These are phyloP conservation scores for Rhinogobius similis DNA, from an alignment of 2,113 vertebrate species.

Conservation along the genomic window DNA sequence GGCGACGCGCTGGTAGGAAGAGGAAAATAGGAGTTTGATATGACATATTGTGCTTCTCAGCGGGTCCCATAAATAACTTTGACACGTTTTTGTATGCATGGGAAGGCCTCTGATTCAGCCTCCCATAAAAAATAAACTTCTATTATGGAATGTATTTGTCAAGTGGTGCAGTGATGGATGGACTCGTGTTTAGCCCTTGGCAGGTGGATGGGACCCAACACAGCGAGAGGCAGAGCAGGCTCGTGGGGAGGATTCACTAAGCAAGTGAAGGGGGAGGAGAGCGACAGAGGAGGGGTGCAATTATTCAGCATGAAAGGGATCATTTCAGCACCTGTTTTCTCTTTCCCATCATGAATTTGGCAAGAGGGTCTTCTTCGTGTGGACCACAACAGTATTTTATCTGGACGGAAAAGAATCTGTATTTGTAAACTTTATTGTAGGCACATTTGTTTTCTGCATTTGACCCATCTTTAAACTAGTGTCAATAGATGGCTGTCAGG, in stretches of 20 bases:
- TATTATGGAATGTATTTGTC: slow-evolving; percentile 99
- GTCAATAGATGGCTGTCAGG: neutral
- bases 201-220: slow-evolving; percentile 96
- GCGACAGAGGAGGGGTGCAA: slow-evolving; percentile 86
- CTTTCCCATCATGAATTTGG: slow-evolving; percentile 87
- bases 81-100: slow-evolving; percentile 99
- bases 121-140: slow-evolving; percentile 99
- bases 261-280: slow-evolving; percentile 61
- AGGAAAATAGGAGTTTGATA: slow-evolving; percentile 99
- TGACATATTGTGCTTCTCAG: slow-evolving; percentile 99
- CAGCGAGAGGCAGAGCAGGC: slow-evolving; percentile 82
- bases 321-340: slow-evolving; percentile 92
- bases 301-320: slow-evolving; percentile 96
- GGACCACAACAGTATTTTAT: slow-evolving; percentile 33
- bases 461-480: neutral
- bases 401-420: slow-evolving; percentile 34
- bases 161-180: slow-evolving; percentile 99
- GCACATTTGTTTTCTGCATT: neutral
- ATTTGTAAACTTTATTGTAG: neutral
- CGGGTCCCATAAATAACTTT: slow-evolving; percentile 99
- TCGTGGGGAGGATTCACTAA: slow-evolving; percentile 90
- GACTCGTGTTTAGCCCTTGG: slow-evolving; percentile 96
- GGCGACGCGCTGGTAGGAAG: slow-evolving; percentile 85
- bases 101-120: slow-evolving; percentile 99
- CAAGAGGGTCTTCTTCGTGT: slow-evolving; percentile 44